Conservation (phyloP, 2,888 invertebrate species). For the Morpho helenor region DNA sequence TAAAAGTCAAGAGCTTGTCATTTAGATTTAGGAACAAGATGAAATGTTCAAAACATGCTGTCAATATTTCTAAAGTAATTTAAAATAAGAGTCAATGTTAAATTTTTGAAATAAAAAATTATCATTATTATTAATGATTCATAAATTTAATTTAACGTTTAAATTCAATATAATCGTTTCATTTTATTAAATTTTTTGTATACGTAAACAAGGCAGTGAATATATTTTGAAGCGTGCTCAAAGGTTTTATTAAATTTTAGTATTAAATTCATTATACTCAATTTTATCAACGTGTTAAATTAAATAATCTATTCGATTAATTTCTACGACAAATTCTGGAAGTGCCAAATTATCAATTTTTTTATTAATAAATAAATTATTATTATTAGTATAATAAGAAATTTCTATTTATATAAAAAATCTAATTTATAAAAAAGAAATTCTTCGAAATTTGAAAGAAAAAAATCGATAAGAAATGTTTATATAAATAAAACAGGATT, state of each 20-base stretch:
- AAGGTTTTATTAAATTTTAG: constrained; percentile 10
- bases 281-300: constrained; percentile 16
- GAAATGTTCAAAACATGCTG: constrained; percentile 70
- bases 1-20: constrained; percentile 67
- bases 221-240: constrained; percentile 13
- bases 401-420: no score
- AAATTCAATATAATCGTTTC: no score
- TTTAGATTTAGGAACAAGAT: constrained; percentile 41
- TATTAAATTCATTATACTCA: constrained; percentile 6
- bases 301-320: background rate
- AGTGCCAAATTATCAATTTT: background rate
- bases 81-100: constrained; percentile 51
- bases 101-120: constrained; percentile 38
- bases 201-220: constrained; percentile 4
- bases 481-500: no score
- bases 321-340: background rate
- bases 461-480: no score
- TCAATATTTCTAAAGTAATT: constrained; percentile 58
- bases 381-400: no score
- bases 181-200: background rate
- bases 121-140: constrained; percentile 3
- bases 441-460: no score
- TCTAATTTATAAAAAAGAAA: no score
- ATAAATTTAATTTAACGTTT: background rate
- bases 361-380: no score